phyloP scores from a whole-genome alignment of 2,888 invertebrate species.

The Candidula unifasciata region DNA sequence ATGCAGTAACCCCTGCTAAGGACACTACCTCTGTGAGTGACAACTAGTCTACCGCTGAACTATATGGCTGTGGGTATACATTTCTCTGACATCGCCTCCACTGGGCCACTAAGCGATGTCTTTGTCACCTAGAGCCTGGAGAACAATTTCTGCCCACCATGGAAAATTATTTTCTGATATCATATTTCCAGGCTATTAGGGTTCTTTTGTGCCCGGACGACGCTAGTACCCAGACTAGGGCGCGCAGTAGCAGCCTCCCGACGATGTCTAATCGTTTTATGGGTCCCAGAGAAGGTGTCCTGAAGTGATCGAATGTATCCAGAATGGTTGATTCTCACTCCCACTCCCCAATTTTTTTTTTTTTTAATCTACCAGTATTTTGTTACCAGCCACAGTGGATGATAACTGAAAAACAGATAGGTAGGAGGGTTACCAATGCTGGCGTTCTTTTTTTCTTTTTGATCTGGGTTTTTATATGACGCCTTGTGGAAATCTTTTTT shows the following conservation, averaged over 20 bases:
- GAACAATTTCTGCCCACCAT: slow-evolving; percentile 42
- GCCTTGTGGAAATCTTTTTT: too few species aligned
- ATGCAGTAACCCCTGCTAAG: too few species aligned
- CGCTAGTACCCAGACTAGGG: neutral
- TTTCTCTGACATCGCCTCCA: neutral
- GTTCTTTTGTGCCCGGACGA: slow-evolving; percentile 34
- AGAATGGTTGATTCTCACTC: neutral
- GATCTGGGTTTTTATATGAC: too few species aligned
- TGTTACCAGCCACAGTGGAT: slow-evolving; percentile 10
- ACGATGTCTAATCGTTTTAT: slow-evolving; percentile 21
- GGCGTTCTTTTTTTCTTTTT: too few species aligned
- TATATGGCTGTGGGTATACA: too few species aligned
- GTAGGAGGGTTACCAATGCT: too few species aligned
- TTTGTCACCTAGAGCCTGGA: slow-evolving; percentile 19
- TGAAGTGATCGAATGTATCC: slow-evolving; percentile 28
- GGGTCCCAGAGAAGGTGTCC: slow-evolving; percentile 20
- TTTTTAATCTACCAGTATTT: slow-evolving; percentile 35
- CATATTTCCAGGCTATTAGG: slow-evolving; percentile 47
- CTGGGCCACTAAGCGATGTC: neutral
- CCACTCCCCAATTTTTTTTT: neutral
- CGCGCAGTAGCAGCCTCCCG: slow-evolving; percentile 14
- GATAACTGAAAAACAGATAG: neutral
- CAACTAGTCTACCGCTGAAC: too few species aligned
- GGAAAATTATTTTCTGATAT: slow-evolving; percentile 38
- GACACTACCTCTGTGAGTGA: too few species aligned